Base-by-base conservation (phyloP, 2,113 vertebrate species). In the Opisthocomus hoazin region DNA sequence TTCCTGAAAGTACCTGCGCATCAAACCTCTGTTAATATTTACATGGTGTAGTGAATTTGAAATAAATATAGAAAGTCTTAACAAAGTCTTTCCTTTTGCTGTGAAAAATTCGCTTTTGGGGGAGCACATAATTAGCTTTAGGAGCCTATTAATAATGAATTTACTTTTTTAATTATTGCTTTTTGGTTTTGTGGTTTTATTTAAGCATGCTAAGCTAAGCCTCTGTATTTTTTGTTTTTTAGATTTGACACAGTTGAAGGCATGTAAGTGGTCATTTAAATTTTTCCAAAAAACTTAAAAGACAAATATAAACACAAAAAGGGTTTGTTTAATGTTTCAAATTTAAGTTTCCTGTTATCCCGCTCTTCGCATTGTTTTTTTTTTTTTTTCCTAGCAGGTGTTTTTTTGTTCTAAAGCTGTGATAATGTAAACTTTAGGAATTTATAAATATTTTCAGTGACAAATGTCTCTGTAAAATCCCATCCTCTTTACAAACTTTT, bases 191-290 rank as follows among this genome's bases (percentile, higher is more conserved):
- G 95, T 98, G 97, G 78, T 97, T 98, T 98, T 97, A 98, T 98
- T 98, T 98, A 97, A 97, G 98, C 98, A 98, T 99, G 98, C 97
- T 98, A 98, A 98, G 98, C 98, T 98, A 98, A 98, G 98, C 98
- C 92, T 98, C 96, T 98, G 96, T 98, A 94, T 98, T 98, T 98
- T 98, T 97, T 98, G 93, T 98, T 98, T 99, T 99, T 98, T 99
- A 99, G 99, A 99, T 97, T 96, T 98, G 98, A 99, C 98, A 98
- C 98, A 98, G 98, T 98, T 98, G 99, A 99, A 98, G 98, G 99
- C 99, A 99, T 99, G 98, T 99, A 99, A 99, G 99, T 99, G 98
- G 98, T 98, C 95, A 97, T 98, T 98, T 98, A 97, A 97, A 94
- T 98, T 98, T 97, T 98, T 97, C 96, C 43, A 96, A 97, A 97